These are phyloP conservation scores for Lepidochrysops patricia DNA, from an alignment of 2,888 invertebrate species.

Conservation along the genomic window DNA sequence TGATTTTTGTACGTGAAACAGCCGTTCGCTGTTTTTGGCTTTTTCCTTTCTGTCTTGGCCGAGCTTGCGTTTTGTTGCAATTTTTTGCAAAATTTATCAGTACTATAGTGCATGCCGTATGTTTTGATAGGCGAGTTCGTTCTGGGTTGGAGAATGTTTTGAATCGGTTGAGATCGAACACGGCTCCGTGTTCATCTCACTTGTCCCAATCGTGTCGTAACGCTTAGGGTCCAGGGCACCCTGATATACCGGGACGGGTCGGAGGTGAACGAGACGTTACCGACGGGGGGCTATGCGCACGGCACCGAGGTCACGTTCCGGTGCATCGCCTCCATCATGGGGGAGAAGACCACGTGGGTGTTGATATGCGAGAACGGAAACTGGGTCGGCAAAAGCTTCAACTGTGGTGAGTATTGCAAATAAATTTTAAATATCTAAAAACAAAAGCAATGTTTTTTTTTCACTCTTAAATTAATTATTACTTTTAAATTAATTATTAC, in stretches of 20 bases:
- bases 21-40: slow-evolving; percentile 60
- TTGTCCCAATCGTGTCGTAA: slow-evolving; percentile 21
- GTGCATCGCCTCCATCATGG: slow-evolving; percentile 87
- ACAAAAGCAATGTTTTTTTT: no score
- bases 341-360: slow-evolving; percentile 88
- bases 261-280: slow-evolving; percentile 77
- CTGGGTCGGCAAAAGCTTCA: slow-evolving; percentile 87
- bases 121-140: slow-evolving; percentile 17
- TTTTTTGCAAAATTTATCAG: slow-evolving; percentile 33
- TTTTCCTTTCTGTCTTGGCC: slow-evolving; percentile 62
- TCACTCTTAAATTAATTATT: no score
- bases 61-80: slow-evolving; percentile 62
- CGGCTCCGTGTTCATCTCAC: slow-evolving; percentile 9
- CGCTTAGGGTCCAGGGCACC: slow-evolving; percentile 81
- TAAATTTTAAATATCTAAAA: slow-evolving; percentile 2
- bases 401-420: slow-evolving; percentile 78
- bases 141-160: slow-evolving; percentile 21
- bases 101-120: slow-evolving; percentile 53
- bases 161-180: slow-evolving; percentile 20
- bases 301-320: slow-evolving; percentile 89
- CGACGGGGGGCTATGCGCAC: slow-evolving; percentile 81
- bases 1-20: slow-evolving; percentile 40
- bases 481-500: no score
- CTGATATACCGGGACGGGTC: slow-evolving; percentile 83
- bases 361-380: slow-evolving; percentile 88